phyloP scores from a whole-genome alignment of 2,113 vertebrate species.

The Columba livia region DNA sequence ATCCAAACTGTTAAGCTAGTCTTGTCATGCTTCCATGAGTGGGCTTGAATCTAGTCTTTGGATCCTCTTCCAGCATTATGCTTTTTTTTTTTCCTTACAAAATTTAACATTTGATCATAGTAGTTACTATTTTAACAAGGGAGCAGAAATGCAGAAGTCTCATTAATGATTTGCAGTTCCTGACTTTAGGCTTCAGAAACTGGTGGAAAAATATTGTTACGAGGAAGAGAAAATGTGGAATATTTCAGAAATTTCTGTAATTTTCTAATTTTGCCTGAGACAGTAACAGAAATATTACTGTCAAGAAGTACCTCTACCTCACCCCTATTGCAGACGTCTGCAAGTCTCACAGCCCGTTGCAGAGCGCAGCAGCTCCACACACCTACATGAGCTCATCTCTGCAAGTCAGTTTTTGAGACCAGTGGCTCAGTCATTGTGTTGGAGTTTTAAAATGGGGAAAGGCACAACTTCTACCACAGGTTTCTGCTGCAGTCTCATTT shows the following conservation, averaged over 20 bases:
- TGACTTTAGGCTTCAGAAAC: background rate
- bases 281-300: background rate
- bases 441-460: background rate
- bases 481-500: background rate
- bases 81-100: background rate
- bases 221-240: background rate
- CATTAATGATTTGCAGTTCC: background rate
- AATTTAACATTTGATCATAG: constrained; percentile 16
- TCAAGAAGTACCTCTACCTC: background rate
- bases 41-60: constrained; percentile 27
- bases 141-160: background rate
- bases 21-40: background rate
- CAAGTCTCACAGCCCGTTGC: background rate
- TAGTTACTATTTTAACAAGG: constrained; percentile 25
- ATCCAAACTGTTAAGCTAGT: background rate
- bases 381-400: background rate
- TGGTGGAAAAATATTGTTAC: background rate
- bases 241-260: background rate
- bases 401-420: background rate
- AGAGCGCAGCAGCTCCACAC: background rate
- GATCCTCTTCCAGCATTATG: background rate
- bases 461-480: background rate
- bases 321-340: background rate
- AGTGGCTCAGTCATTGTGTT: background rate
- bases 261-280: constrained; percentile 17